phyloP scores from a whole-genome alignment of 2,888 invertebrate species.

The Lasioglossum lativentre region DNA sequence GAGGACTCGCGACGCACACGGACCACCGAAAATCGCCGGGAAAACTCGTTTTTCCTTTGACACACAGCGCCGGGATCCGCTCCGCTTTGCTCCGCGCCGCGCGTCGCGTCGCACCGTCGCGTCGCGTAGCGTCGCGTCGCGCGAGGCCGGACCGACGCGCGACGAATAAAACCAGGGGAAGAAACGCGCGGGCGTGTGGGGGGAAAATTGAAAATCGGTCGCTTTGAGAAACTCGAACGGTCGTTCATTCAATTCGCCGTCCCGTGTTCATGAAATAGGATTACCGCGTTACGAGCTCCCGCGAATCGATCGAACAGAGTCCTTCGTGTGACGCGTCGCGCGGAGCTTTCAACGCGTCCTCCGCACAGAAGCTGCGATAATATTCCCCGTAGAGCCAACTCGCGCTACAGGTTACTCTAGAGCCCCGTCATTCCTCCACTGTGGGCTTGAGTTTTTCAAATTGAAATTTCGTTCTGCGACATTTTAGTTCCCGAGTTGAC shows the following conservation, averaged over 20 bases:
- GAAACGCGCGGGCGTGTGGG: neutral
- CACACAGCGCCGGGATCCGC: neutral
- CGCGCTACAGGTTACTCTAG: neutral
- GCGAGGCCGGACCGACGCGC: neutral
- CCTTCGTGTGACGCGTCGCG: neutral
- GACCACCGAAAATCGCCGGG: slow-evolving; percentile 31
- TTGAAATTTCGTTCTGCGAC: neutral
- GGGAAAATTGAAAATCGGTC: slow-evolving; percentile 39
- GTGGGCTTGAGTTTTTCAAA: neutral
- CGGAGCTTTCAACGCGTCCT: neutral
- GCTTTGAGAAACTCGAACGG: slow-evolving; percentile 51
- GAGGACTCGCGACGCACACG: slow-evolving; percentile 24
- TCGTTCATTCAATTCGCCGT: slow-evolving; percentile 24
- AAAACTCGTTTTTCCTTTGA: slow-evolving; percentile 33
- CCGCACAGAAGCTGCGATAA: neutral
- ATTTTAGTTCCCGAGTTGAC: neutral
- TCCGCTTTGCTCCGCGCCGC: neutral
- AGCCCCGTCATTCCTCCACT: neutral
- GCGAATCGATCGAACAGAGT: slow-evolving; percentile 23
- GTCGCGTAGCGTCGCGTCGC: neutral
- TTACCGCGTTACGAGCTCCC: slow-evolving; percentile 24
- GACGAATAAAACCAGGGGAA: slow-evolving; percentile 11
- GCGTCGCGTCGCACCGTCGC: neutral
- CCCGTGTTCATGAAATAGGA: slow-evolving; percentile 22
- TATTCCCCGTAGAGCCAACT: neutral